These are phyloP conservation scores for Pheosia gnoma DNA, from an alignment of 2,888 invertebrate species.

Conservation along the genomic window DNA sequence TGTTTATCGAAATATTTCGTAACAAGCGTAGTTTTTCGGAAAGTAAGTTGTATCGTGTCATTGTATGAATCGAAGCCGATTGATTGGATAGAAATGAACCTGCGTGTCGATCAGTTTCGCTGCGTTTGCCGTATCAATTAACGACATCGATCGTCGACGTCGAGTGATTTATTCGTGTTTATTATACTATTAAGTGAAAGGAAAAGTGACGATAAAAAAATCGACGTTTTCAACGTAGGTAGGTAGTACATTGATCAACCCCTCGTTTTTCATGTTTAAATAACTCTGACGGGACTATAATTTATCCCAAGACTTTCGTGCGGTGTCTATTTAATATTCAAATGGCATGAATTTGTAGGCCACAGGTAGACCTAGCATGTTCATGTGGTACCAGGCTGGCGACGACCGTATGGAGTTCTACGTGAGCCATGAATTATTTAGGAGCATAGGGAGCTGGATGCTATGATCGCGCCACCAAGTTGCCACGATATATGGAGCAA, in stretches of 20 bases:
- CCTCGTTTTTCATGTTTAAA: slow-evolving; percentile 5
- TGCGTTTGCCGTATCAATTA: slow-evolving; percentile 50
- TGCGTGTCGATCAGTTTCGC: slow-evolving; percentile 55
- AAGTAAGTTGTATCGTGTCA: slow-evolving; percentile 29
- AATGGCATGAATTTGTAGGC: slow-evolving; percentile 44
- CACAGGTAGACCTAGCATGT: slow-evolving; percentile 24
- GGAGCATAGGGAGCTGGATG: slow-evolving; percentile 48
- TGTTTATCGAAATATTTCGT: slow-evolving; percentile 5
- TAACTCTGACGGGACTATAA: slow-evolving; percentile 12
- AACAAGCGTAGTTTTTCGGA: slow-evolving; percentile 18
- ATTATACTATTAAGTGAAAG: slow-evolving; percentile 39
- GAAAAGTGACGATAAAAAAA: slow-evolving; percentile 14
- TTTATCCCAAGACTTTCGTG: slow-evolving; percentile 21
- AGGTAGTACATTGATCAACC: not conserved
- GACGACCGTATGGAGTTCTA: slow-evolving; percentile 30
- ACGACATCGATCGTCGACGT: slow-evolving; percentile 38
- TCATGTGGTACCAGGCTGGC: slow-evolving; percentile 38
- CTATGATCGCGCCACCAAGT: slow-evolving; percentile 45
- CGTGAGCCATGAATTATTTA: slow-evolving; percentile 55
- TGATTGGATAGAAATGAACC: slow-evolving; percentile 45
- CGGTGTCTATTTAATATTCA: slow-evolving; percentile 41
- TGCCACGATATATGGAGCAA: slow-evolving; percentile 21
- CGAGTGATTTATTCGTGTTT: slow-evolving; percentile 26
- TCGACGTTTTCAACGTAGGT: not conserved
- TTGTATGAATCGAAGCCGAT: slow-evolving; percentile 25